Evolutionary conservation across 1,140 invertebrate genomes (phyloP), one percentile per base, ranked within the genome.

Genomic region (Drosophila hydei): DNA sequence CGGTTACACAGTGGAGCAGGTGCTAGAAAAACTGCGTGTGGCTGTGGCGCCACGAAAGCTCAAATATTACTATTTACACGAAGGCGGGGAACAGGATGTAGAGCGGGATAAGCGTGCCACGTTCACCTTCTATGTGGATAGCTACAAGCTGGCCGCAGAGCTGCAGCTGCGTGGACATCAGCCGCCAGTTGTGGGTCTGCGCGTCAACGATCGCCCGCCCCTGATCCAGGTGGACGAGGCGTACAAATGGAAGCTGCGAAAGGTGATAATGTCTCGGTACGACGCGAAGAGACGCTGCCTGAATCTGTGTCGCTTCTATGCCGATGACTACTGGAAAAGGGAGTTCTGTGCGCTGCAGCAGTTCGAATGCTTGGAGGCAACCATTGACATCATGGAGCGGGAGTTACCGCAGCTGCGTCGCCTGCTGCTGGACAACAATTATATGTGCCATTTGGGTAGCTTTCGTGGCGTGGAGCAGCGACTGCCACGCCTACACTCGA

Each of bases 101-200:
- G 16, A 38, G 6, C 67, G 27, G 36, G 69, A 81, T 7, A 30
- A n/a, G 3, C 30, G 36, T 0, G 78, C 78, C 9, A n/a, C 27
- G 2, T 72, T 76, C 12, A 80, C 72, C 1, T 80, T 80, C 55
- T 73, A 80, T 25, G 69, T 81, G 27, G 38, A 77, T 12, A 48
- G 19, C 21, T 77, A 62, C 18, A 40, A 45, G 11, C n/a, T 65
- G 30, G 78, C 78, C 4, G 51, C 36, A 0, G 69, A 67, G 8
- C 38, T 80, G 12, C 60, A 50, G 9, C 8, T 23, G 4, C 60
- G 47, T 0, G 25, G 25, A 0, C 18, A 59, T 25, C 42, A 45
- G 4, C 38, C 59, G 14, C 50, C 30, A 0, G 38, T 27, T 0
- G 6, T 77, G 2, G 36, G 43, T 5, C 14, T 81, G 9, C 36